Base-by-base conservation (phyloP, 2,113 vertebrate genomes). In the Dolichotis patagonum region DNA sequence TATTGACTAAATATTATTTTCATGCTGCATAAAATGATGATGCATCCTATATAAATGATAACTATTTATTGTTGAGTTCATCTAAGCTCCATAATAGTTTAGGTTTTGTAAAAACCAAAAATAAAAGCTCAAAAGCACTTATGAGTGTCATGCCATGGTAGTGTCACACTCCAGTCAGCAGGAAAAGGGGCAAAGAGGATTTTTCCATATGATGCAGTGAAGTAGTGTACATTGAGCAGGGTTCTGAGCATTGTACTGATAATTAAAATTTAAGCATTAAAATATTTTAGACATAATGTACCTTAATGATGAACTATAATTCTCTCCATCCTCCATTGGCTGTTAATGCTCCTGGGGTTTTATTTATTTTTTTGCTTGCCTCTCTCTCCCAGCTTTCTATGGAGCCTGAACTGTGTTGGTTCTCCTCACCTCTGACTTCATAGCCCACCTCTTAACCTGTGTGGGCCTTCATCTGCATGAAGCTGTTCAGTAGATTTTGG, bases 191-290 rank as follows among this genome's bases (percentile, higher is more conserved):
- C 14, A 60, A n/a, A 6, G 0, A 14, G 5, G 17, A 5, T n/a
- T 62, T 54, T 62, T 24, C 43, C 32, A n/a, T 82, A 32, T 91
- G 67, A 24, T 54, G 30, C 43, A 30, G 16, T 78, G 78, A 85
- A 24, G n/a, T 73, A 11, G 22, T 13, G 46, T 78, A 30, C 38
- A 22, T 3, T 85, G 16, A 9, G 69, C 49, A 82, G 54, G 13
- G 69, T 73, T 86, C 49, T 85, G 63, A 56, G 14, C n/a, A 26
- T 63, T 85, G 65, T 75, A 17, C 24, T 77, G 35, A 60, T 78
- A 49, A 69, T 90, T 91, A 95, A 85, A 85, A 85, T 90, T 78
- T 95, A 88, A 92, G 69, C 91, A 60, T 89, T 92, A 96, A 75
- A 90, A 73, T 84, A 75, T 41, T 52, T 67, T 87, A 91, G 49